phyloP scores from a whole-genome alignment of 2,888 invertebrate genomes.

The Ennomos fuscantarius region DNA sequence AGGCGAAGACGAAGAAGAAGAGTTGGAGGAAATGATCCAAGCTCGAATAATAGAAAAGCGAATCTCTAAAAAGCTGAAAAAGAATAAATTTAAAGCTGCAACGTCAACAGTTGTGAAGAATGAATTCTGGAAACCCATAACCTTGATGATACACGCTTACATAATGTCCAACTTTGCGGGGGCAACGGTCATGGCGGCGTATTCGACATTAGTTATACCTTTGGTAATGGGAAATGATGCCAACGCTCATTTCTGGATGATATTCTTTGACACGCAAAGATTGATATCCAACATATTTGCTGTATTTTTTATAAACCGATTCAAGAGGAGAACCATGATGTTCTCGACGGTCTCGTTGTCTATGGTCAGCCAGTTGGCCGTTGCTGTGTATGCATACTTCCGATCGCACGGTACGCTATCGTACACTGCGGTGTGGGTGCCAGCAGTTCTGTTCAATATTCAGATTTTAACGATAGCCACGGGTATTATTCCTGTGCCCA shows the following conservation, averaged over 20 bases:
- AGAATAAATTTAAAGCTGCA: constrained; percentile 8
- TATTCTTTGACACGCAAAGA: constrained; percentile 38
- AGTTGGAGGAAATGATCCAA: constrained; percentile 44
- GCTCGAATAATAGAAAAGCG: constrained; percentile 20
- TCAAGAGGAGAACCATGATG: constrained; percentile 81
- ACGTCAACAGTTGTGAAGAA: constrained; percentile 40
- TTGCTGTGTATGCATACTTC: constrained; percentile 72
- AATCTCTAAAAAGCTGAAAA: neutral
- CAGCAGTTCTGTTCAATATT: constrained; percentile 73
- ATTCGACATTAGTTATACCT: constrained; percentile 39
- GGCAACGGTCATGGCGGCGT: constrained; percentile 45
- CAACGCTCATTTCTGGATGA: constrained; percentile 38
- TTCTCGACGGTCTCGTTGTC: constrained; percentile 84
- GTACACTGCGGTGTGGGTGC: constrained; percentile 66
- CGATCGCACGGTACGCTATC: constrained; percentile 45
- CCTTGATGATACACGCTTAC: constrained; percentile 53
- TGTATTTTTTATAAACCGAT: constrained; percentile 44
- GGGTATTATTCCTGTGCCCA: constrained; percentile 87
- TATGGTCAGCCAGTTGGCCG: constrained; percentile 76
- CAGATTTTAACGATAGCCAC: constrained; percentile 84
- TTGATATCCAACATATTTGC: constrained; percentile 42
- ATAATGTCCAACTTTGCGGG: constrained; percentile 47
- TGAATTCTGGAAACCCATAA: constrained; percentile 76
- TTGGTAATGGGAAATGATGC: constrained; percentile 36
- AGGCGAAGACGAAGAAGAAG: constrained; percentile 69